These are phyloP conservation scores for Anguilla rostrata DNA, from an alignment of 2,113 vertebrate genomes.

Conservation along the genomic window DNA sequence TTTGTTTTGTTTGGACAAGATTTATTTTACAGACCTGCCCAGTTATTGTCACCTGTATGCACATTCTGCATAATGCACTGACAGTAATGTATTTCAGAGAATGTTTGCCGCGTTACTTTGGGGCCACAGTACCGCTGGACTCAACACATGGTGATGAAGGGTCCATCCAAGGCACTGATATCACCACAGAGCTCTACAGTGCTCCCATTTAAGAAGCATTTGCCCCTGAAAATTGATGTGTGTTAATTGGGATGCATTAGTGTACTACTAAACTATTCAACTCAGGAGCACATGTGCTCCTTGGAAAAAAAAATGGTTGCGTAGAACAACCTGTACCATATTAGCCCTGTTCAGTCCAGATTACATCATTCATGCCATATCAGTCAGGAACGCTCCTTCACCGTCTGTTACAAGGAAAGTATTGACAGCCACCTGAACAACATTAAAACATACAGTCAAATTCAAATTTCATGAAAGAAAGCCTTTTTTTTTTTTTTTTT, in stretches of 20 bases:
- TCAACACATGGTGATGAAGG: not conserved
- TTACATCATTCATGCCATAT: not conserved
- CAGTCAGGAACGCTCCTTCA: not conserved
- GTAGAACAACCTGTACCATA: not conserved
- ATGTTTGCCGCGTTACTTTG: not conserved
- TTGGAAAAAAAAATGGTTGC: no score
- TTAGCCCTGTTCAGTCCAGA: not conserved
- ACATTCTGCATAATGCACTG: not conserved
- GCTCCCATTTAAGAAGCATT: no score
- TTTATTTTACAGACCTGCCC: not conserved
- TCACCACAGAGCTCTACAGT: not conserved
- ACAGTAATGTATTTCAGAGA: not conserved
- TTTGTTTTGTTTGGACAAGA: not conserved
- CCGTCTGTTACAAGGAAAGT: not conserved
- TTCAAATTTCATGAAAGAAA: slow-evolving; percentile 32
- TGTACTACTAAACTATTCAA: no score
- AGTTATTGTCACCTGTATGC: not conserved
- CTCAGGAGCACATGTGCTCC: no score
- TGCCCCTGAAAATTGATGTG: no score
- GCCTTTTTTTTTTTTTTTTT: slow-evolving; percentile 41
- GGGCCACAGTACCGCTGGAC: not conserved
- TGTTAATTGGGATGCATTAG: no score
- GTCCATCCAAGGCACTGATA: not conserved
- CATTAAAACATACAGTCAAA: not conserved
- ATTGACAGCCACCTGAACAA: not conserved